phyloP scores from a whole-genome alignment of 2,888 invertebrate genomes.

The Pecten maximus region DNA sequence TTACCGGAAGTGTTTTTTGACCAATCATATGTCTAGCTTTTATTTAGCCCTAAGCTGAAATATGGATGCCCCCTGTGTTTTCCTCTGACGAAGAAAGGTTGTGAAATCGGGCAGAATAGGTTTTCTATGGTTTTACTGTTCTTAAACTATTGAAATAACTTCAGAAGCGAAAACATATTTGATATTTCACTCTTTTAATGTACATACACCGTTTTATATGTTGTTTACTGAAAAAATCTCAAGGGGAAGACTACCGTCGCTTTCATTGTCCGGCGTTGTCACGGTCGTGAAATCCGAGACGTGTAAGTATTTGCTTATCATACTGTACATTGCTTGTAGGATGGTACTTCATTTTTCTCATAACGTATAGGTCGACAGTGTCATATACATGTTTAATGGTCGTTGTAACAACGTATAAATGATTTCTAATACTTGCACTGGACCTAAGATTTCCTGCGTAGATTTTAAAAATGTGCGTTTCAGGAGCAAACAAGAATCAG shows the following conservation, averaged over 20 bases:
- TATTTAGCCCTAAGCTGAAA: not conserved
- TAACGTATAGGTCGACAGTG: not conserved
- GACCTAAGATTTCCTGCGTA: too few relatives aligned
- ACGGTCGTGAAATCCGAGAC: not conserved
- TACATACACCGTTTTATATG: not conserved
- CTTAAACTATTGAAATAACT: not conserved
- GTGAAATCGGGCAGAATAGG: not conserved
- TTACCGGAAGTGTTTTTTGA: conserved; percentile 40
- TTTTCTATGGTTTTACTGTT: not conserved
- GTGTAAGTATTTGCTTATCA: not conserved
- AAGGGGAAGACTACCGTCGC: not conserved
- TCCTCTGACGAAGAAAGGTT: not conserved
- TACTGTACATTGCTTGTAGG: not conserved
- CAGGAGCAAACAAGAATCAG: too few relatives aligned
- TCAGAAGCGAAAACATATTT: not conserved
- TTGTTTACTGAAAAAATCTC: not conserved
- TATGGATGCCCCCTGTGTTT: conserved; percentile 43
- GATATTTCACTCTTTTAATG: not conserved
- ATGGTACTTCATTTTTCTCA: not conserved
- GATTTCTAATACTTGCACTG: too few relatives aligned
- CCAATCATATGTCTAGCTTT: conserved; percentile 16
- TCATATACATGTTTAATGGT: too few relatives aligned
- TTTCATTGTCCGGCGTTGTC: conserved; percentile 13
- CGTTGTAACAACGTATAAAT: too few relatives aligned
- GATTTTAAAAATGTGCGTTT: too few relatives aligned